Percentiles rank a stretch among this genome's conserved stretches.
Evolutionary conservation across 2,113 vertebrate species (phyloP).

Genomic region (Cinclus mexicanus): DNA sequence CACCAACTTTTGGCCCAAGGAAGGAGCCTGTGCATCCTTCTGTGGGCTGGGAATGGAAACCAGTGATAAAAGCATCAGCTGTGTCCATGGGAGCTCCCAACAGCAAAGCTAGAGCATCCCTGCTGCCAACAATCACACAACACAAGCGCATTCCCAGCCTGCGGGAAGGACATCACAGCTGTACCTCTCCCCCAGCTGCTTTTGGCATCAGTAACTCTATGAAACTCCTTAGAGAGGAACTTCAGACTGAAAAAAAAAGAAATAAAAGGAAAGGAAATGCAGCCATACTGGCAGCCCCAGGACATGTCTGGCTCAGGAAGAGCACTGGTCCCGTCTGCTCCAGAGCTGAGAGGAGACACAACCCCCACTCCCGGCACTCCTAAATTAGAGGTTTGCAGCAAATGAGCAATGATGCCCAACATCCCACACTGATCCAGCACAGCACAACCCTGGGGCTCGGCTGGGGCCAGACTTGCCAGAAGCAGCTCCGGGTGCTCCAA

Average conservation of each 20-base stretch:
- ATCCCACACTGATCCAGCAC: background rate
- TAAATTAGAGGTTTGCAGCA: background rate
- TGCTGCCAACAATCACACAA: rapidly evolving
- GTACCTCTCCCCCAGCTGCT: background rate
- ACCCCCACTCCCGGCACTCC: rapidly evolving
- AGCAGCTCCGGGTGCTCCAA: background rate
- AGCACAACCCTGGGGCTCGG: background rate
- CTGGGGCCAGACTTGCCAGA: background rate
- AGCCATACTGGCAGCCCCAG: background rate
- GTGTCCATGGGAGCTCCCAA: background rate
- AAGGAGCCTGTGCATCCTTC: background rate
- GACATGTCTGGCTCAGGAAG: background rate
- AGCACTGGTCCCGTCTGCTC: rapidly evolving
- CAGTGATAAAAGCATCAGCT: background rate
- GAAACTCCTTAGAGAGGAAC: background rate
- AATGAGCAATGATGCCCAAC: background rate
- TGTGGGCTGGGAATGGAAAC: background rate
- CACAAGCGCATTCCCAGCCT: background rate
- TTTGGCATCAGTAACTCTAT: rapidly evolving
- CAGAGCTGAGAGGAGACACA: background rate
- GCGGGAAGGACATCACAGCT: rapidly evolving
- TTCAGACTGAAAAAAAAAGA: background rate
- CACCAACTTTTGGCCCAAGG: background rate
- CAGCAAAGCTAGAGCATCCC: background rate
- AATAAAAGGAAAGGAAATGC: background rate